A percentile compares a stretch with the other conserved stretches of the same genome.
These are phyloP conservation scores for Lithobates pipiens DNA, from an alignment of 2,797 vertebrate genomes.

Conservation along the genomic window DNA sequence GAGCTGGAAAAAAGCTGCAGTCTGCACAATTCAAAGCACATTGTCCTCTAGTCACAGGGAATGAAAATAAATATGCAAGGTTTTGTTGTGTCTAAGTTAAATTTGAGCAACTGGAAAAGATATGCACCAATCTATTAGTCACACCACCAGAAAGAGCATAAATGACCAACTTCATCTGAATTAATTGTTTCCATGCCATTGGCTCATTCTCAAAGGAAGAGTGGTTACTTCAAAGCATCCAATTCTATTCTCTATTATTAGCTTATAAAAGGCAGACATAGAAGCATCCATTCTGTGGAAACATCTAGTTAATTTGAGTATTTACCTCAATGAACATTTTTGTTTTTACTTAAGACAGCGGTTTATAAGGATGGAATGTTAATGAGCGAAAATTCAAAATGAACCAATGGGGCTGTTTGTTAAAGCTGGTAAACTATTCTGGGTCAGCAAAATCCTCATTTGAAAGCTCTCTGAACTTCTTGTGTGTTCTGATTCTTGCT, in stretches of 20 bases:
- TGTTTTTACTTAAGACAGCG: slow-evolving; percentile 47
- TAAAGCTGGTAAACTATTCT: slow-evolving; percentile 17
- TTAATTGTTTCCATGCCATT: slow-evolving; percentile 55
- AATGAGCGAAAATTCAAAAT: slow-evolving; percentile 26
- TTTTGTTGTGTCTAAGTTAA: slow-evolving; percentile 24
- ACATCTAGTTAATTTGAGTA: slow-evolving; percentile 20
- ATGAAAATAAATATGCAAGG: slow-evolving; percentile 41
- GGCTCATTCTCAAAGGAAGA: slow-evolving; percentile 54
- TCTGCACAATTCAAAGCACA: slow-evolving; percentile 8
- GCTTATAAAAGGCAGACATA: slow-evolving; percentile 48
- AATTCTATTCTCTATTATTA: slow-evolving; percentile 43
- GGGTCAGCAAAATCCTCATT: neutral
- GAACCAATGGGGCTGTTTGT: slow-evolving; percentile 20
- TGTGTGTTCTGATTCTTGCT: slow-evolving; percentile 35
- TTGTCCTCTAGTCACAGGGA: slow-evolving; percentile 13
- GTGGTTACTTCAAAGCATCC: slow-evolving; percentile 56
- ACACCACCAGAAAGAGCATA: slow-evolving; percentile 43
- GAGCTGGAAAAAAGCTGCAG: neutral
- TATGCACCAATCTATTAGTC: slow-evolving; percentile 47
- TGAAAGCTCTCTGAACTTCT: slow-evolving; percentile 10
- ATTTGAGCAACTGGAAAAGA: slow-evolving; percentile 44
- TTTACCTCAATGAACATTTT: slow-evolving; percentile 48
- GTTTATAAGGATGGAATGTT: slow-evolving; percentile 28
- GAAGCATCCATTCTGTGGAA: slow-evolving; percentile 38
- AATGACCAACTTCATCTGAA: slow-evolving; percentile 38